Evolutionary conservation across 2,888 invertebrate genomes (phyloP), one percentile per base, ranked within the genome.

Genomic region (Blastobasis lacticolella): DNA sequence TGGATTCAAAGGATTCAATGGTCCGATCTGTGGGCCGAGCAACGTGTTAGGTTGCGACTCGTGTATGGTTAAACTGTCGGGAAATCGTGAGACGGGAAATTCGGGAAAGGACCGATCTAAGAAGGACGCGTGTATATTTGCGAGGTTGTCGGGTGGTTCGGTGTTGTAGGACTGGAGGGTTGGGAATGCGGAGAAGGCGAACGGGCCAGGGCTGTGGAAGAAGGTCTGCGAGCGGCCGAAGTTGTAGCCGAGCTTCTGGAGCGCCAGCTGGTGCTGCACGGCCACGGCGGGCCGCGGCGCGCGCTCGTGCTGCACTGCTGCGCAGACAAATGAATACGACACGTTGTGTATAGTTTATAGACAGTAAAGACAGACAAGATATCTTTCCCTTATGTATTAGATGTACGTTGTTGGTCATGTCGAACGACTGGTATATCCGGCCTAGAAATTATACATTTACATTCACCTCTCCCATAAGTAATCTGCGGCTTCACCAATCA

Each of bases 291-390:
- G 84, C 46, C 96, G 89, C 0, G 96, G 95, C 7, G 96, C 95
- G 57, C 97, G 88, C 80, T 97, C 97, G 77, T 97, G 96, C 73
- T 97, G 96, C 23, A 97, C 97, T 54, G 97, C 97, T 97, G 90
- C 49, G 7, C 38, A 48, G 10, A 40, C 23, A 7, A 10, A 8
- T 2, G 23, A 10, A 10, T 10, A 10, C 7, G 45, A 45, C 23
- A 23, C 2, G 23, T 23, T 23, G 23, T 23, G 23, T 2, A 23
- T 3, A 23, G 23, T 23, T 23, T 23, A 23, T 23, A 23, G 23
- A 23, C 23, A n/a, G n/a, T n/a, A n/a, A n/a, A n/a, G n/a, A n/a
- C n/a, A n/a, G n/a, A n/a, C n/a, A n/a, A n/a, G n/a, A n/a, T n/a
- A n/a, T n/a, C n/a, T n/a, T n/a, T 23, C 23, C 23, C 23, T 2